Base-by-base conservation (phyloP, 2,888 invertebrate genomes). In the Erebia aethiops region DNA sequence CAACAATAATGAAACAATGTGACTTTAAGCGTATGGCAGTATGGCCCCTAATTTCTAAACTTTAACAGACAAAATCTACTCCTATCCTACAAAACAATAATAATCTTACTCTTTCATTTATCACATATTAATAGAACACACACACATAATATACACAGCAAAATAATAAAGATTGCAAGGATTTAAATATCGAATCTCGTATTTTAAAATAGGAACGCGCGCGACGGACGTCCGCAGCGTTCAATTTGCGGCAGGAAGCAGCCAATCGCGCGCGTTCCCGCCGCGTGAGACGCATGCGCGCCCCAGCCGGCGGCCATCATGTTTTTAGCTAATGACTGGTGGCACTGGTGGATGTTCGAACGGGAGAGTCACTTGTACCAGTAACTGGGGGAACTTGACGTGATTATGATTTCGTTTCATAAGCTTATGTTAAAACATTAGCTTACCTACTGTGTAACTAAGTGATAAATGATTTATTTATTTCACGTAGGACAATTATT, bases 201-300 rank as follows among this genome's bases (percentile, higher is more conserved):
- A 74, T 74, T 77, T 78, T 74, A 75, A 77, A 78, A 78, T 77
- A 74, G 77, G 75, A 78, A 77, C 80, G 78, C 80, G 79, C 78
- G 75, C 80, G 83, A 80, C 88, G 88, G 89, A 89, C 87, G 86
- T 88, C 88, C 89, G 88, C 82, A 82, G 77, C 78, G 83, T 83
- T 84, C 87, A 88, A 89, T 89, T 88, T 86, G 87, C 83, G 81
- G 82, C 87, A 87, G 89, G 89, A 89, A 85, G 88, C 83, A 81
- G 76, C 89, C 89, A 89, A 89, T 89, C 86, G 85, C 82, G 81
- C 77, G 77, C 77, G 82, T 84, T 87, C 88, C 88, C 87, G 86
- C 84, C 77, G 79, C 78, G 79, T 78, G 75, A 76, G 77, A 77
- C 77, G 77, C 77, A 75, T 76, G 76, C 71, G 76, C 71, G 73